A percentile compares a stretch with the other conserved stretches of the same genome.
Conservation (phyloP, 2,888 invertebrate genomes). For the Erynnis tages region DNA sequence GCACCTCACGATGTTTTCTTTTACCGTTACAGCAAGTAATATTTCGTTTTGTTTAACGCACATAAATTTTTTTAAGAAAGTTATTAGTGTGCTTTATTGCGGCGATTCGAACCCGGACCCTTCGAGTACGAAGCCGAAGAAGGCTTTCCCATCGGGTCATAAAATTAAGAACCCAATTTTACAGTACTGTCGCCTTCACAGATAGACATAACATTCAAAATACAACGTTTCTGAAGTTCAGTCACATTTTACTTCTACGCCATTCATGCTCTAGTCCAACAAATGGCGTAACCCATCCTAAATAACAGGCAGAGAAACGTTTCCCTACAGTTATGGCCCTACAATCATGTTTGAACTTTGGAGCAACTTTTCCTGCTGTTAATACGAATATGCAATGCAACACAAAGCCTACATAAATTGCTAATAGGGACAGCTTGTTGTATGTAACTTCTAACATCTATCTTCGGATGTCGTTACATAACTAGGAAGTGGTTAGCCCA, state of each 20-base stretch:
- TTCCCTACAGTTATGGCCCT: slow-evolving; percentile 19
- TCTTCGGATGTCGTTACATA: background rate
- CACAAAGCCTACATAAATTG: slow-evolving; percentile 8
- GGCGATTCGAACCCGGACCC: too few species aligned
- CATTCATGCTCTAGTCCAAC: background rate
- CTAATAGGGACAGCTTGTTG: background rate
- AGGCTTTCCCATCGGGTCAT: too few species aligned
- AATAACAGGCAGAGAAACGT: slow-evolving; percentile 11
- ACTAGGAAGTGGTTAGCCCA: background rate
- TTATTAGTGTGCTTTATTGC: too few species aligned
- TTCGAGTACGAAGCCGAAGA: too few species aligned
- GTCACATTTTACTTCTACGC: background rate
- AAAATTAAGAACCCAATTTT: too few species aligned
- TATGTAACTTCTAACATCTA: background rate
- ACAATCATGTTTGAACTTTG: slow-evolving; percentile 24
- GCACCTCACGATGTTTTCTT: too few species aligned
- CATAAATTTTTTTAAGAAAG: too few species aligned
- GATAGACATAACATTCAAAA: too few species aligned
- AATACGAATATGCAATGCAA: slow-evolving; percentile 21
- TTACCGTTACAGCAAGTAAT: too few species aligned
- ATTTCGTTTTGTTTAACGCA: too few species aligned
- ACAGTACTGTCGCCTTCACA: too few species aligned
- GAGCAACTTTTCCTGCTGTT: slow-evolving; percentile 11
- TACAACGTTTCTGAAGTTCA: too few species aligned
- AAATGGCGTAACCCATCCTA: slow-evolving; percentile 21